Evolutionary conservation across 2,113 vertebrate genomes (phyloP).

Genomic region (Maccullochella peelii): DNA sequence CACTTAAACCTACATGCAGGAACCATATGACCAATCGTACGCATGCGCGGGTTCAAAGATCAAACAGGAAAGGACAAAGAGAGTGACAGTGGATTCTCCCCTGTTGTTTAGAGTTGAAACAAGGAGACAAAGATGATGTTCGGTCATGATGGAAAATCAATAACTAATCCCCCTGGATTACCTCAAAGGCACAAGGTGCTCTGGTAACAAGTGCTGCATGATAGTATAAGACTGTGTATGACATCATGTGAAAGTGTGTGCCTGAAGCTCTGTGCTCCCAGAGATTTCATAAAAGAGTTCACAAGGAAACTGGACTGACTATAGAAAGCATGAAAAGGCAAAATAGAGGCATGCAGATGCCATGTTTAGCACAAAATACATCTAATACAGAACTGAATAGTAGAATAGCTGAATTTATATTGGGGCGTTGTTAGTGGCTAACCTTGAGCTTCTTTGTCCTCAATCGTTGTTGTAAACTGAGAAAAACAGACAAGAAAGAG

Average conservation of each 20-base stretch:
- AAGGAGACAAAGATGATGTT: conserved; percentile 61
- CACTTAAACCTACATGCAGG: conserved; percentile 31
- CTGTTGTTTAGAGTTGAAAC: conserved; percentile 59
- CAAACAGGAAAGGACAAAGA: conserved; percentile 10
- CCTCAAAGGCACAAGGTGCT: conserved; percentile 59
- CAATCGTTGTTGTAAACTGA: conserved; percentile 8
- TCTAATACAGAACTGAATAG: not conserved
- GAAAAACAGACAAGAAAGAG: conserved; percentile 7
- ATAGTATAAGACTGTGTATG: conserved; percentile 27
- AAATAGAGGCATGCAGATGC: not conserved
- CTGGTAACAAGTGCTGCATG: conserved; percentile 33
- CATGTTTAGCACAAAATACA: not conserved
- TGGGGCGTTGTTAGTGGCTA: not conserved
- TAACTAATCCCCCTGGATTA: conserved; percentile 73
- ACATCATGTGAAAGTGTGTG: conserved; percentile 14
- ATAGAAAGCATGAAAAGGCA: not conserved
- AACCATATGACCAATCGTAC: not conserved
- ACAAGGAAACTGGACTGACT: conserved; percentile 4
- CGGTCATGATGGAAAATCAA: conserved; percentile 69
- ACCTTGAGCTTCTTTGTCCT: conserved; percentile 6
- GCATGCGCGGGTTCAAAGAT: not conserved
- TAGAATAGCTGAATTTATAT: conserved; percentile 3
- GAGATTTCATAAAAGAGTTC: conserved; percentile 1
- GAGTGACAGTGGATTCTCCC: conserved; percentile 22
- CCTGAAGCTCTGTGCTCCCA: conserved; percentile 21